A percentile compares a stretch with the other conserved stretches of the same genome.
phyloP scores from a whole-genome alignment of 2,888 invertebrate species.

The Altica lythri region DNA sequence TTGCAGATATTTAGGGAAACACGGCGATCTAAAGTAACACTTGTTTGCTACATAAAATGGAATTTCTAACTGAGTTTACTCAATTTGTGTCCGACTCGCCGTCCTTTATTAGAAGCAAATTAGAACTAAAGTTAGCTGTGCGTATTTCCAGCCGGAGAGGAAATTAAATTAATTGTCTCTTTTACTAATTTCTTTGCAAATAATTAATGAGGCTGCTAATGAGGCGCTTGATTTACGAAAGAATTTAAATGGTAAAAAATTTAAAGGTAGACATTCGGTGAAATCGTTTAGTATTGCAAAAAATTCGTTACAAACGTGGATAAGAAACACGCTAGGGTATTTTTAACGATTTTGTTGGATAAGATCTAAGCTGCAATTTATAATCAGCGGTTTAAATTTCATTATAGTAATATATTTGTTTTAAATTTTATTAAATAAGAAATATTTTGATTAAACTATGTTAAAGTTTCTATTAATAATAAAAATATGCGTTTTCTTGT shows the following conservation, averaged over 20 bases:
- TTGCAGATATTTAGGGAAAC: constrained; percentile 10
- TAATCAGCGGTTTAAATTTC: too few relatives aligned
- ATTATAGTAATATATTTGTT: too few relatives aligned
- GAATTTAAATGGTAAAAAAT: constrained; percentile 46
- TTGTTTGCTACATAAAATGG: constrained; percentile 20
- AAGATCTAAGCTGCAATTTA: constrained; percentile 7
- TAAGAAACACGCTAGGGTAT: background rate
- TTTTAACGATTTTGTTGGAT: constrained; percentile 4
- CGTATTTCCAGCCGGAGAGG: constrained; percentile 13
- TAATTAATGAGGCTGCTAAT: constrained; percentile 48
- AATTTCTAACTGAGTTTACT: constrained; percentile 15
- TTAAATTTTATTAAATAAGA: too few relatives aligned
- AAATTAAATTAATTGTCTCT: constrained; percentile 45
- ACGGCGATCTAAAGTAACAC: constrained; percentile 11
- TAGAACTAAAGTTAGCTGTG: constrained; percentile 13
- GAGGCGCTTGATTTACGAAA: constrained; percentile 46
- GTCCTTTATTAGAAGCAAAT: constrained; percentile 21
- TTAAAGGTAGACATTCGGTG: constrained; percentile 30
- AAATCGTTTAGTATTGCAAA: constrained; percentile 7
- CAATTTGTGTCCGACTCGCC: constrained; percentile 8
- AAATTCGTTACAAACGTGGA: constrained; percentile 2
- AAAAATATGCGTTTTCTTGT: too few relatives aligned
- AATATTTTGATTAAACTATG: too few relatives aligned
- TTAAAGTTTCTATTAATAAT: too few relatives aligned
- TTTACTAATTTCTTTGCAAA: constrained; percentile 46